These are phyloP conservation scores for Conger conger DNA, from an alignment of 2,113 vertebrate genomes.

Conservation along the genomic window DNA sequence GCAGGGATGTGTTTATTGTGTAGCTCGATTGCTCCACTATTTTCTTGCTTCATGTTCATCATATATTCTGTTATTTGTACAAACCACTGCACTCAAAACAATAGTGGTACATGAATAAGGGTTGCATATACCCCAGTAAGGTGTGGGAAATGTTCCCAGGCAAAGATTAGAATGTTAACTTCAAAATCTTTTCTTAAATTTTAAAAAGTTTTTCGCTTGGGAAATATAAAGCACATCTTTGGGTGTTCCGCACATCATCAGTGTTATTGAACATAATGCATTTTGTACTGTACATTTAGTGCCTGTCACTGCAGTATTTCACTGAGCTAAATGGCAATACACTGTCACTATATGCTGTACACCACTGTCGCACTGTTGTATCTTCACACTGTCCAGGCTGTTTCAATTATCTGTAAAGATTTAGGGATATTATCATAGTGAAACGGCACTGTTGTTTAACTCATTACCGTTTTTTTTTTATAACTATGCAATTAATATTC, in stretches of 20 bases:
- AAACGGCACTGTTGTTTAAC: background rate
- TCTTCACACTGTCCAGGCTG: background rate
- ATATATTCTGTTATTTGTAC: background rate
- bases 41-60: background rate
- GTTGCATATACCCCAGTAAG: background rate
- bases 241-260: background rate
- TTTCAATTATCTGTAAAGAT: background rate
- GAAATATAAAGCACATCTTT: background rate
- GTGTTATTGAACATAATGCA: background rate
- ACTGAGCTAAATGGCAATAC: background rate
- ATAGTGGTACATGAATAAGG: background rate
- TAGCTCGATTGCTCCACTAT: background rate
- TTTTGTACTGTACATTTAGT: background rate
- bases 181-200: too few relatives aligned
- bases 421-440: background rate
- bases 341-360: background rate
- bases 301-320: background rate
- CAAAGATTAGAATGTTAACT: background rate
- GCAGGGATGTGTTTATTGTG: background rate
- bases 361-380: background rate
- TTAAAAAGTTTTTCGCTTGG: background rate
- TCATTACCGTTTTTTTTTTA: background rate
- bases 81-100: background rate
- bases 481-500: background rate
- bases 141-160: background rate